These are phyloP conservation scores for Cremastinae sp. DNA, from an alignment of 2,888 invertebrate genomes.

Conservation along the genomic window DNA sequence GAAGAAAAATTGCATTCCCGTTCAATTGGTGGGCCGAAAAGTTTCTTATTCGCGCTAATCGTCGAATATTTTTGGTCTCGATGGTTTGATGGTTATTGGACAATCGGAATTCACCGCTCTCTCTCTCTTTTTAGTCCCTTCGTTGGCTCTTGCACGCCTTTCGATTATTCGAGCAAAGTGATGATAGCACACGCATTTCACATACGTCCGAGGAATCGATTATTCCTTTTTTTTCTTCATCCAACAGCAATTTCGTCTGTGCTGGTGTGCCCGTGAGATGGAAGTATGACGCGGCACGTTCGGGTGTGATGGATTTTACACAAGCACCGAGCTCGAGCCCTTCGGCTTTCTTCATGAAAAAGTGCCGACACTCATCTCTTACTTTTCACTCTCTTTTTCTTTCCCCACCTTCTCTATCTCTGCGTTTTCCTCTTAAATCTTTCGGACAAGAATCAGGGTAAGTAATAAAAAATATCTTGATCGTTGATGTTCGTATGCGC, in stretches of 20 bases:
- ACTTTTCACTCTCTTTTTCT: constrained; percentile 31
- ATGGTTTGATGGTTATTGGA: constrained; percentile 62
- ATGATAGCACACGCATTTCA: constrained; percentile 45
- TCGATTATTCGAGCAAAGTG: constrained; percentile 44
- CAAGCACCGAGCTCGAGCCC: constrained; percentile 14
- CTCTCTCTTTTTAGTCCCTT: constrained; percentile 4
- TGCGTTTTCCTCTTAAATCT: constrained; percentile 5
- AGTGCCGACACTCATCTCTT: constrained; percentile 56
- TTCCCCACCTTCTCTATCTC: constrained; percentile 48
- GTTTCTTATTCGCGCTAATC: constrained; percentile 53
- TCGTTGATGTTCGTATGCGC: constrained; percentile 62
- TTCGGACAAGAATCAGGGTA: constrained; percentile 24
- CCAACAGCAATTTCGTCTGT: background rate
- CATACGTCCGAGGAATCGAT: constrained; percentile 16
- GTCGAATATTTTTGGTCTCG: constrained; percentile 42
- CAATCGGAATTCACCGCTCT: constrained; percentile 58
- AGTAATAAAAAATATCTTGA: constrained; percentile 29
- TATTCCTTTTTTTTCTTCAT: background rate
- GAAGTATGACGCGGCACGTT: constrained; percentile 49
- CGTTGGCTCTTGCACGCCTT: background rate
- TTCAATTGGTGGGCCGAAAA: constrained; percentile 32
- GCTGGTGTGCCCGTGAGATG: constrained; percentile 13
- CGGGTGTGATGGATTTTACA: constrained; percentile 41
- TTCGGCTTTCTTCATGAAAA: constrained; percentile 39
- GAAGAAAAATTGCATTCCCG: constrained; percentile 43